phyloP scores from a whole-genome alignment of 2,888 invertebrate species.

The Malthinus flaveolus region DNA sequence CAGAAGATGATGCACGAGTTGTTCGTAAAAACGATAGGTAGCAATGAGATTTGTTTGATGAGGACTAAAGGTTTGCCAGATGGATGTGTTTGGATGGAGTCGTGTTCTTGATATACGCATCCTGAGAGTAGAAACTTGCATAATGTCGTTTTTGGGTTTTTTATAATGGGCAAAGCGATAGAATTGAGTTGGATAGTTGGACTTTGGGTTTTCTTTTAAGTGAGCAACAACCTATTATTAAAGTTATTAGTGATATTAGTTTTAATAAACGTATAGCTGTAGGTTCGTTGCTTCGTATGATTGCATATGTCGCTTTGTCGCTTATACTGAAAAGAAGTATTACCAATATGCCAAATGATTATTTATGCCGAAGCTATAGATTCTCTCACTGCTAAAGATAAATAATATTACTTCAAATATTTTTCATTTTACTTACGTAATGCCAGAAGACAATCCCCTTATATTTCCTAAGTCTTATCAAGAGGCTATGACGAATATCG shows the following conservation, averaged over 20 bases:
- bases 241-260: slow-evolving; percentile 71
- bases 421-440: slow-evolving; percentile 72
- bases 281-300: slow-evolving; percentile 70
- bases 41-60: slow-evolving; percentile 57
- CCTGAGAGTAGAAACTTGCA: slow-evolving; percentile 74
- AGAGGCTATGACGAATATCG: slow-evolving; percentile 66
- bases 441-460: slow-evolving; percentile 55
- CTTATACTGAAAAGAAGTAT: slow-evolving; percentile 56
- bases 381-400: slow-evolving; percentile 58
- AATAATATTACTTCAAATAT: slow-evolving; percentile 73
- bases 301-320: slow-evolving; percentile 68
- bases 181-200: slow-evolving; percentile 61
- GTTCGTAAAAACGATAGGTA: slow-evolving; percentile 64
- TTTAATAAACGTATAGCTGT: slow-evolving; percentile 74
- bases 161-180: slow-evolving; percentile 76
- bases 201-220: slow-evolving; percentile 64
- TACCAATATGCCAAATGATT: slow-evolving; percentile 69
- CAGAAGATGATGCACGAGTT: slow-evolving; percentile 68
- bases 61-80: slow-evolving; percentile 55
- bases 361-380: slow-evolving; percentile 70
- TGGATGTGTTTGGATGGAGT: slow-evolving; percentile 69
- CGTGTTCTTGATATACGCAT: slow-evolving; percentile 61
- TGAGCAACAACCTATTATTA: slow-evolving; percentile 60
- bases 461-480: slow-evolving; percentile 70
- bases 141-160: slow-evolving; percentile 78